Conservation (phyloP, 1,140 invertebrate genomes). For the Chironomus striatipennis region DNA sequence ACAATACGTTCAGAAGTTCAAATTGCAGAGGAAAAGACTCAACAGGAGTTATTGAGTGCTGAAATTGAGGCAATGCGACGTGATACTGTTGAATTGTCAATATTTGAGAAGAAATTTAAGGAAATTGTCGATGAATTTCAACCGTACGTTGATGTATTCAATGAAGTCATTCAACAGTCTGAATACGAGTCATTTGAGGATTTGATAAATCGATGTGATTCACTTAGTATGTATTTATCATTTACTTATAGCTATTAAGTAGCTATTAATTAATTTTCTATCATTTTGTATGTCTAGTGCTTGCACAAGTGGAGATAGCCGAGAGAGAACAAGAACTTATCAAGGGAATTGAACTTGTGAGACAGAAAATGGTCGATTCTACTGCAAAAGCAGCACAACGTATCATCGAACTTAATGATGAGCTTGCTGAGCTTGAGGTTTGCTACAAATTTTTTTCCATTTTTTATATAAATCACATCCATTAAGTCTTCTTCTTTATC, state of each 20-base stretch:
- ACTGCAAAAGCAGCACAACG: slow-evolving; percentile 36
- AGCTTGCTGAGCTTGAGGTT: slow-evolving; percentile 32
- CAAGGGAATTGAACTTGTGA: slow-evolving; percentile 36
- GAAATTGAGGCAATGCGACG: slow-evolving; percentile 6
- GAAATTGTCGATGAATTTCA: slow-evolving; percentile 18
- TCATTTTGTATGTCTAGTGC: slow-evolving; percentile 29
- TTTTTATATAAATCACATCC: background rate
- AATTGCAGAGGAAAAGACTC: slow-evolving; percentile 28
- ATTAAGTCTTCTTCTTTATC: background rate
- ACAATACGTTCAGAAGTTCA: slow-evolving; percentile 32
- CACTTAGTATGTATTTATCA: background rate
- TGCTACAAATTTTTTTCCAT: background rate
- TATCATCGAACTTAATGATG: slow-evolving; percentile 37
- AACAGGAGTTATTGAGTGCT: slow-evolving; percentile 33
- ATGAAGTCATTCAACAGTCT: slow-evolving; percentile 31
- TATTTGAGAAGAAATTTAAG: slow-evolving; percentile 22
- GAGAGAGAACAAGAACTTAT: slow-evolving; percentile 33
- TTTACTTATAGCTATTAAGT: background rate
- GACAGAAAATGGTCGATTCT: slow-evolving; percentile 35
- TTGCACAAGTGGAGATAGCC: slow-evolving; percentile 36
- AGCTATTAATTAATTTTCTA: background rate
- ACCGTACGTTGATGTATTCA: slow-evolving; percentile 26
- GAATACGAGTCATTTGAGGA: slow-evolving; percentile 31
- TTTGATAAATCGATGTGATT: slow-evolving; percentile 21
- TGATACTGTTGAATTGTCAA: background rate